Conservation (phyloP, 2,113 vertebrate species). For the Leucoraja erinaceus region DNA sequence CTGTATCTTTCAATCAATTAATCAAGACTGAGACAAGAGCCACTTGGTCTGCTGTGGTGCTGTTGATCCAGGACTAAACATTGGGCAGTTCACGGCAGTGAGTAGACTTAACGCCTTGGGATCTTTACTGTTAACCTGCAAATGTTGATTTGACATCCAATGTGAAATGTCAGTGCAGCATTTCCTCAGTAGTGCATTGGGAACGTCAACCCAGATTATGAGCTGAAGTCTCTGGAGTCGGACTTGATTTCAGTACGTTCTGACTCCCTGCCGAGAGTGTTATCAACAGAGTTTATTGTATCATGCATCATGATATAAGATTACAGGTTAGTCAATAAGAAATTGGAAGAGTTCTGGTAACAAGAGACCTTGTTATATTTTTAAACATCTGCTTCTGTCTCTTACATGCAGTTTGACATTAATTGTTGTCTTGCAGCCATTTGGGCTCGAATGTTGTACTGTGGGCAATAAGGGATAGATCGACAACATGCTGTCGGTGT, state of each 20-base stretch:
- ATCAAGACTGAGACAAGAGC: neutral
- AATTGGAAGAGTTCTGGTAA: constrained; percentile 17
- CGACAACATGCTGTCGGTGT: neutral
- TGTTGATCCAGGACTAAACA: neutral
- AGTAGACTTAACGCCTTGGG: neutral
- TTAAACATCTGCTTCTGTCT: constrained; percentile 30
- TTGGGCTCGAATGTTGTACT: neutral
- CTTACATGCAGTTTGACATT: constrained; percentile 18
- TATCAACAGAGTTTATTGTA: neutral
- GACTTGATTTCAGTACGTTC: neutral
- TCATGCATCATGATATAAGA: neutral
- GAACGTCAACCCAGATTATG: neutral
- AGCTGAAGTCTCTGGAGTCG: neutral
- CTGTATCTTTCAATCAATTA: too few relatives aligned
- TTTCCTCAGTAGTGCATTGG: neutral
- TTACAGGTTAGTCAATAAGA: neutral
- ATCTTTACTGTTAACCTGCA: neutral
- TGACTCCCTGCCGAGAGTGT: neutral
- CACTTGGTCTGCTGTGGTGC: neutral
- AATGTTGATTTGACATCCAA: neutral
- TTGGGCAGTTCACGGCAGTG: neutral
- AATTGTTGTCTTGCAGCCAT: neutral
- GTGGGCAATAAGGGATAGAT: neutral
- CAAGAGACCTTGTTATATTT: neutral
- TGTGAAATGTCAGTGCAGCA: neutral